These are phyloP conservation scores for Bagarius yarrelli DNA, from an alignment of 2,113 vertebrate species.

Conservation along the genomic window DNA sequence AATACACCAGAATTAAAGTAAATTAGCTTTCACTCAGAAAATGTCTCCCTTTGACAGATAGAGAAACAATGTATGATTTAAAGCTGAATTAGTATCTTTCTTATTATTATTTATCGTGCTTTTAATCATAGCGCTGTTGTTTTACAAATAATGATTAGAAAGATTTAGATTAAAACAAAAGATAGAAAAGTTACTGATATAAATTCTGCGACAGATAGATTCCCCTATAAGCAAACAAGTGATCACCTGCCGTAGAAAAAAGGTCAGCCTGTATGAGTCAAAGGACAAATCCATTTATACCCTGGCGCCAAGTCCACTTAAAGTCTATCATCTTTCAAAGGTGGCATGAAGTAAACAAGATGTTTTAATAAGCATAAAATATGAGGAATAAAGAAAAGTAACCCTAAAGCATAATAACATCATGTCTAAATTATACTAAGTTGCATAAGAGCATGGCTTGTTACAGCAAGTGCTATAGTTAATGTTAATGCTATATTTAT, in stretches of 20 bases:
- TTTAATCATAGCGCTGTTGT: neutral
- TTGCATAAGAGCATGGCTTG: neutral
- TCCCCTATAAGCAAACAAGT: neutral
- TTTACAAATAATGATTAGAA: neutral
- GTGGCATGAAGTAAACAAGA: neutral
- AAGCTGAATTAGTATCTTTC: neutral
- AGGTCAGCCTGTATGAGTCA: constrained; percentile 14
- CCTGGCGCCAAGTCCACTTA: constrained; percentile 10
- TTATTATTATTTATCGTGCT: neutral
- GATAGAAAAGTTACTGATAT: neutral
- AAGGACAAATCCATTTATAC: constrained; percentile 27
- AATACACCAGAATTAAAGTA: neutral
- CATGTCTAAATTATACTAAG: neutral
- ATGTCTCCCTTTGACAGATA: neutral
- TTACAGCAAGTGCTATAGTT: neutral
- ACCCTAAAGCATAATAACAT: neutral
- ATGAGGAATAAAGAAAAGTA: neutral
- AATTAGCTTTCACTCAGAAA: neutral
- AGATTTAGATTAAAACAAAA: too few relatives aligned
- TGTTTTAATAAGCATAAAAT: neutral
- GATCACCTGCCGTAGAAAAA: neutral
- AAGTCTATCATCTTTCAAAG: neutral
- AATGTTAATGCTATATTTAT: too few relatives aligned
- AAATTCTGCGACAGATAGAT: neutral
- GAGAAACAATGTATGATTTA: neutral